phyloP scores from a whole-genome alignment of 2,888 invertebrate species.

The Trachelus stipa region DNA sequence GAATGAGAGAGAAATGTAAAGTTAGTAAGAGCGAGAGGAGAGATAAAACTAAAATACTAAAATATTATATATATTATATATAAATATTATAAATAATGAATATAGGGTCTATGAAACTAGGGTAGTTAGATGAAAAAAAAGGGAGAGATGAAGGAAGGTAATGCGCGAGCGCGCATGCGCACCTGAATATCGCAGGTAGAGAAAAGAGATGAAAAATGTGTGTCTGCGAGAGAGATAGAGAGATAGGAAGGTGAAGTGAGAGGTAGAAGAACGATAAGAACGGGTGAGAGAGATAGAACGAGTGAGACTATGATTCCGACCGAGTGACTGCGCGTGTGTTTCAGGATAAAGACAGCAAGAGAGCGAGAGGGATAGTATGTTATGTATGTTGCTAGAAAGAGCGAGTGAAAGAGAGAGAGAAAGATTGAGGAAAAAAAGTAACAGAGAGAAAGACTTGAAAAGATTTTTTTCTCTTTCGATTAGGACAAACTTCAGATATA shows the following conservation, averaged over 20 bases:
- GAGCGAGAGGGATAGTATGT: background rate
- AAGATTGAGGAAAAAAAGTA: conserved; percentile 8
- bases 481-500: background rate
- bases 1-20: conserved; percentile 7
- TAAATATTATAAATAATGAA: conserved; percentile 67
- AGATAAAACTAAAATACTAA: conserved; percentile 58
- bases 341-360: conserved; percentile 19
- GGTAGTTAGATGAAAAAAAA: conserved; percentile 27
- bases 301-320: conserved; percentile 12
- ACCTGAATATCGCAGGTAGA: conserved; percentile 47
- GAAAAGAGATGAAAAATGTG: conserved; percentile 45
- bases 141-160: conserved; percentile 15
- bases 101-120: conserved; percentile 64
- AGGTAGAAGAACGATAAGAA: background rate
- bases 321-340: conserved; percentile 41
- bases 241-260: conserved; percentile 2
- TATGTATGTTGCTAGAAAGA: background rate
- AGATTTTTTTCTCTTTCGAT: conserved; percentile 8
- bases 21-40: conserved; percentile 33
- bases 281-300: conserved; percentile 36
- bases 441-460: conserved; percentile 18
- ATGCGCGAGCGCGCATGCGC: conserved; percentile 20
- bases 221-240: conserved; percentile 21
- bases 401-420: background rate
- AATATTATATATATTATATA: conserved; percentile 64